Evolutionary conservation across 2,888 invertebrate genomes (phyloP).

Genomic region (Leistus spinibarbis): DNA sequence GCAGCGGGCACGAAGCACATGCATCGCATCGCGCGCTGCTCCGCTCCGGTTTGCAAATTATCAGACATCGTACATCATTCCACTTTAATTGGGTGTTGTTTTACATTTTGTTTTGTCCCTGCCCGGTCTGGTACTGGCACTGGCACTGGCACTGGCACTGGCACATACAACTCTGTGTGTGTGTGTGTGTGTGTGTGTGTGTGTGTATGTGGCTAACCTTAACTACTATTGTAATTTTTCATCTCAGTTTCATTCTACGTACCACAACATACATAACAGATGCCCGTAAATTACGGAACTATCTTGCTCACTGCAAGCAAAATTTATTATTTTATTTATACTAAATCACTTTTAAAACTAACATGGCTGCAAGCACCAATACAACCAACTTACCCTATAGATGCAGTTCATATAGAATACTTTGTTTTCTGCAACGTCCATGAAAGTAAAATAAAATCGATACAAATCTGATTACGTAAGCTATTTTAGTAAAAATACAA

Average conservation of each 20-base stretch:
- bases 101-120: slow-evolving; percentile 17
- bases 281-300: not conserved
- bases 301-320: not conserved
- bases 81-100: slow-evolving; percentile 37
- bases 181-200: no score
- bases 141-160: not conserved
- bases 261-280: not conserved
- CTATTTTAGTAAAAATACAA: no score
- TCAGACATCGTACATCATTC: slow-evolving; percentile 29
- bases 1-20: slow-evolving; percentile 13
- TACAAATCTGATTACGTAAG: no score
- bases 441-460: no score
- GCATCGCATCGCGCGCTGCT: not conserved
- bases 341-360: no score
- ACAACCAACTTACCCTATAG: no score
- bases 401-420: no score
- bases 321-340: not conserved
- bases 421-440: no score
- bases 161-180: not conserved
- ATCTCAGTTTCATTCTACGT: not conserved
- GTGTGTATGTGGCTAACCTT: not conserved
- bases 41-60: slow-evolving; percentile 37
- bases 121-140: not conserved
- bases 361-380: no score
- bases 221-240: not conserved